Evolutionary conservation across 2,888 invertebrate species (phyloP), one percentile per base, ranked within the genome.

Genomic region (Parelbella ahira): DNA sequence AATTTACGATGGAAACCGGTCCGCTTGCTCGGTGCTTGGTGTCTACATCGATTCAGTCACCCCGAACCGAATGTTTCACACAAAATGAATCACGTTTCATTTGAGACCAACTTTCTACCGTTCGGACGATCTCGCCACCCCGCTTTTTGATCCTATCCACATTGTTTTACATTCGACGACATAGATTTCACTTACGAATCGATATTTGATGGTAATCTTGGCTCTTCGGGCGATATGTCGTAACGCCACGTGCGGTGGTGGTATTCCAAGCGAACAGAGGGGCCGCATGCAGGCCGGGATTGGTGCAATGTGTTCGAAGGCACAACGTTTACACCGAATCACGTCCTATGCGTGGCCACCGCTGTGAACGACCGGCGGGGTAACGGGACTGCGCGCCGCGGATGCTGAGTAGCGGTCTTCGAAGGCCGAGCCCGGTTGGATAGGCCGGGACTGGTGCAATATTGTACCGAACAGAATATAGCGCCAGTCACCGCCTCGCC

Each of bases 361-460:
- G 84, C 82, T 65, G 84, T 82, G 84, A 84, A 83, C 83, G 60
- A 62, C 71, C 74, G 73, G 71, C 71, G 80, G 76, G 72, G 57
- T 86, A 86, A 86, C 86, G 86, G 86, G 79, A 84, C 66, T 57
- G 78, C 82, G 82, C 77, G 80, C 80, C 77, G 68, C 76, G 80
- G 83, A 83, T 83, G 83, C 83, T 83, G 80, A 71, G 72, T 82
- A 82, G 82, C 83, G 83, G 82, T 78, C 74, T 72, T 63, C 75
- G 78, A 69, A 68, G 80, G 62, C 63, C 72, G 76, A 72, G 77
- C 80, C 86, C 84, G 84, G 78, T 82, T 82, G 81, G 81, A 84
- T 86, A 84, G 87, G 88, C 88, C 88, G 88, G 88, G 88, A 88
- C 88, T 87, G 86, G 88, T 88, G 88, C 88, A 88, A 88, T 88